Conservation (phyloP, 2,113 vertebrate genomes). For the Upupa epops region DNA sequence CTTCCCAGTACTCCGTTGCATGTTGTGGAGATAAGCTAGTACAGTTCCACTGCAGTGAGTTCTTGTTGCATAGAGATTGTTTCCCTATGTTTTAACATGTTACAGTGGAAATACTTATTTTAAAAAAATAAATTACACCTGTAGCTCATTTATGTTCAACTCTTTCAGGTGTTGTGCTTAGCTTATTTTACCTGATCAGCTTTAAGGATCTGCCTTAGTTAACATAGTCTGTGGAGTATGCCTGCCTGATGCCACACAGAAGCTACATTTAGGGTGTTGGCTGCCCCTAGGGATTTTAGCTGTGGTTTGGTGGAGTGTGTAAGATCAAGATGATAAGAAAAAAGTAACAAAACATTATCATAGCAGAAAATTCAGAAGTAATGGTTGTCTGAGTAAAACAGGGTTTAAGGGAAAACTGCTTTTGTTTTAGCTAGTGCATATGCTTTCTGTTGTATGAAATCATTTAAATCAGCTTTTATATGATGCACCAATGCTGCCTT, state of each 20-base stretch:
- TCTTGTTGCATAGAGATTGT: not conserved
- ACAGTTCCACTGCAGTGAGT: not conserved
- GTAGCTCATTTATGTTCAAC: not conserved
- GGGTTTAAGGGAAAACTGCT: slow-evolving; percentile 16
- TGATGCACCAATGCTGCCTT: slow-evolving; percentile 17
- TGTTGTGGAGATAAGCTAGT: not conserved
- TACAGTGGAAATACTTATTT: not conserved
- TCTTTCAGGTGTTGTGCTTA: not conserved
- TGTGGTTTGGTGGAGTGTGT: not conserved
- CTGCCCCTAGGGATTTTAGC: not conserved
- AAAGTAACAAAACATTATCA: not conserved
- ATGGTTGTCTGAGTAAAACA: not conserved
- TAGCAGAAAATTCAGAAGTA: not conserved
- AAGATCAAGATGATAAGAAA: not conserved
- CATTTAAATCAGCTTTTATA: slow-evolving; percentile 52
- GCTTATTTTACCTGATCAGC: not conserved
- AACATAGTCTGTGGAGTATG: not conserved
- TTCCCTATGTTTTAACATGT: not conserved
- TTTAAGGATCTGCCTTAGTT: not conserved
- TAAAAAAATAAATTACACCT: not conserved
- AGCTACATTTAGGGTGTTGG: not conserved
- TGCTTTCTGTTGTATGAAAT: slow-evolving; percentile 55
- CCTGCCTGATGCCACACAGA: not conserved
- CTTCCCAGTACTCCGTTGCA: not conserved
- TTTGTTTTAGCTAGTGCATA: slow-evolving; percentile 35